These are phyloP conservation scores for Edolisoma coerulescens DNA, from an alignment of 2,113 vertebrate species.

Conservation along the genomic window DNA sequence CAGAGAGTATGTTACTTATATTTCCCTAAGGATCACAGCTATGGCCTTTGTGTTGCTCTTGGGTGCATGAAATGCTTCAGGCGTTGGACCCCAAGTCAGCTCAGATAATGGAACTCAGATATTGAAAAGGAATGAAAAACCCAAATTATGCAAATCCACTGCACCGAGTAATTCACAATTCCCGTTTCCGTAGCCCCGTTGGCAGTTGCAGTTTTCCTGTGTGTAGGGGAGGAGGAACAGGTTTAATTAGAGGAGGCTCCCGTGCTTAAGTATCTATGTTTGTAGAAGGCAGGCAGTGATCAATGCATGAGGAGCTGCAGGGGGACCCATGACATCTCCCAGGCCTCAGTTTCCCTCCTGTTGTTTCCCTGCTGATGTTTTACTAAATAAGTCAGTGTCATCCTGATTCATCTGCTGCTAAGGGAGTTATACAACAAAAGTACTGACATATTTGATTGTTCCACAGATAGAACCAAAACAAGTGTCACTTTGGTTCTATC, in stretches of 20 bases:
- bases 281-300: neutral
- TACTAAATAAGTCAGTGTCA: neutral
- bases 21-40: slow-evolving; percentile 4
- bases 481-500: neutral
- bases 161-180: neutral
- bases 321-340: fast-evolving
- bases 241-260: slow-evolving; percentile 19
- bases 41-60: neutral
- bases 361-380: neutral
- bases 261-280: fast-evolving
- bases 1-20: neutral
- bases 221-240: neutral
- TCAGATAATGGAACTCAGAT: slow-evolving; percentile 41
- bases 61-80: neutral
- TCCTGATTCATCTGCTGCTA: neutral
- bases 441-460: neutral
- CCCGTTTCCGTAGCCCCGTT: neutral
- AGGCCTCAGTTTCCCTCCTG: neutral
- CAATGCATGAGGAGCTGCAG: neutral
- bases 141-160: slow-evolving; percentile 27
- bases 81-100: slow-evolving; percentile 4
- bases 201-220: neutral
- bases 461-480: neutral
- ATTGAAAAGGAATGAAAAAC: neutral
- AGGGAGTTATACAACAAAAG: neutral